These are phyloP conservation scores for Chymomyza costata DNA, from an alignment of 1,140 invertebrate species.

Conservation along the genomic window DNA sequence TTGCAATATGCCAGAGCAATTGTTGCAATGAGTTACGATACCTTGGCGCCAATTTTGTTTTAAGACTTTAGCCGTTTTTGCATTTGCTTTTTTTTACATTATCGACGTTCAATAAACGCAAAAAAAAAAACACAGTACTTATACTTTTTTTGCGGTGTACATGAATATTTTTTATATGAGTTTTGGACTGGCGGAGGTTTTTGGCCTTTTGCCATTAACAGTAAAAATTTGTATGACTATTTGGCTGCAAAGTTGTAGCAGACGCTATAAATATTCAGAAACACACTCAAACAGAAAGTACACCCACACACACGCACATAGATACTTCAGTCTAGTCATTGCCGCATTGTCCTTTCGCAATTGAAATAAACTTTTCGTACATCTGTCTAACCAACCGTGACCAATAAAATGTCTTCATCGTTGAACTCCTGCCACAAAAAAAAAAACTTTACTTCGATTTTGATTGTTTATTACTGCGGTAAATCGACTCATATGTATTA, in stretches of 20 bases:
- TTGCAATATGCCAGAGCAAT: slow-evolving; percentile 52
- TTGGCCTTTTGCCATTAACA: slow-evolving; percentile 56
- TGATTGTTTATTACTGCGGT: slow-evolving; percentile 72
- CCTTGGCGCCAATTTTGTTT: slow-evolving; percentile 1
- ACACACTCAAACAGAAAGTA: slow-evolving; percentile 19
- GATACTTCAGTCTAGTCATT: slow-evolving; percentile 23
- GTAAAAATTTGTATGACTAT: slow-evolving; percentile 49
- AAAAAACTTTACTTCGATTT: slow-evolving; percentile 69
- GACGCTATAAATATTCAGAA: slow-evolving; percentile 61
- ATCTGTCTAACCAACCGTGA: slow-evolving; percentile 54
- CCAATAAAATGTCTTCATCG: slow-evolving; percentile 55
- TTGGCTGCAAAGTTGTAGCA: slow-evolving; percentile 57
- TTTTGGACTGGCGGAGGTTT: slow-evolving; percentile 9
- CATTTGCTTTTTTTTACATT: slow-evolving; percentile 59
- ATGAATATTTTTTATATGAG: slow-evolving; percentile 24
- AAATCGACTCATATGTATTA: slow-evolving; percentile 27
- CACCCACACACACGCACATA: slow-evolving; percentile 11
- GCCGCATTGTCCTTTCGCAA: slow-evolving; percentile 12
- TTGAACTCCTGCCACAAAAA: too few species aligned
- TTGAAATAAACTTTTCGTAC: slow-evolving; percentile 24
- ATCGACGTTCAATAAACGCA: slow-evolving; percentile 49
- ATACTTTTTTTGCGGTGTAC: slow-evolving; percentile 9
- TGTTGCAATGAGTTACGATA: slow-evolving; percentile 13
- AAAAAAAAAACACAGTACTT: slow-evolving; percentile 5
- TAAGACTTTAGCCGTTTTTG: too few species aligned